Base-by-base conservation (phyloP, 2,888 invertebrate genomes). In the Cephonodes hylas region DNA sequence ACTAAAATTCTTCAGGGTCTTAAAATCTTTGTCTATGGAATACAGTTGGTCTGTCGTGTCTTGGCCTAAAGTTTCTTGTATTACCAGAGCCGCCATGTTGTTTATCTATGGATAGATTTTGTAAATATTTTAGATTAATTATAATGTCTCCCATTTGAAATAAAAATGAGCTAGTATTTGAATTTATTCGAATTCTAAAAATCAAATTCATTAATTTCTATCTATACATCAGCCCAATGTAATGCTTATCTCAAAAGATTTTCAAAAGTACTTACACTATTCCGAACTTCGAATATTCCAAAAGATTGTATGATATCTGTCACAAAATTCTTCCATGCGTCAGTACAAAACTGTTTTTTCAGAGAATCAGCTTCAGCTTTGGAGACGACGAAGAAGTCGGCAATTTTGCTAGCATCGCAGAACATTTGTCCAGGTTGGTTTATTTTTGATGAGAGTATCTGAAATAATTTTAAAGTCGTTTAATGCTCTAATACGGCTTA, bases 61-160 rank as follows among this genome's bases (percentile, higher is more conserved):
- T 63, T 85, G 88, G n/a, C 92, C 91, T 0, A 93, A 64, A 0
- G 91, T 89, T 65, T 92, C 88, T 76, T 89, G 84, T 18, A 93
- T 83, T 0, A 92, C 74, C 0, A 93, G 73, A 0, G 89, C 88
- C 0, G 93, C 91, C 84, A 93, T 90, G 42, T 78, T 76, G 65
- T 93, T 92, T 61, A 93, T 92, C 93, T 93, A 70, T 53, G 10
- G 15, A 31, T 31, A 10, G 18, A 10, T 31, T 3, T 10, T 8
- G 15, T 34, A n/a, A n/a, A n/a, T n/a, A n/a, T n/a, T n/a, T n/a
- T n/a, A n/a, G n/a, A n/a, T n/a, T n/a, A n/a, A n/a, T n/a, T n/a
- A n/a, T n/a, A n/a, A n/a, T n/a, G n/a, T n/a, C n/a, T n/a, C n/a
- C n/a, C n/a, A n/a, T n/a, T n/a, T n/a, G n/a, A n/a, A n/a, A n/a